Evolutionary conservation across 2,888 invertebrate species (phyloP).

Genomic region (Athrips mouffetella): DNA sequence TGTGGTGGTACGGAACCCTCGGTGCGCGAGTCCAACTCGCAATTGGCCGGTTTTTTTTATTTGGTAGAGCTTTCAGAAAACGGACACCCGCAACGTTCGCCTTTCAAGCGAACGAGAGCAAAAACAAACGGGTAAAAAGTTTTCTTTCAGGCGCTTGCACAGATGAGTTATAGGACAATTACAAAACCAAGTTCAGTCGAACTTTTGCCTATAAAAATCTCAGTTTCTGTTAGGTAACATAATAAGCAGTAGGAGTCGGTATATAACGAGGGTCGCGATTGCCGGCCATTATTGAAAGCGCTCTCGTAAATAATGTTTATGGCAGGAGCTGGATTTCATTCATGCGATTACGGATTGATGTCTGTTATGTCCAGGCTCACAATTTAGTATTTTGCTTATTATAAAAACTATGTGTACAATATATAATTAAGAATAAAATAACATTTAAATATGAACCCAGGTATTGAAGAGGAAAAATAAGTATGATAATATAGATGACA

Average conservation of each 20-base stretch:
- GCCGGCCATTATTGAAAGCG: conserved; percentile 42
- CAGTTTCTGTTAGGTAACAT: background rate
- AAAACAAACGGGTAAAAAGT: background rate
- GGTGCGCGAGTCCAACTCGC: too few relatives aligned
- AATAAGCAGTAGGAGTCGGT: conserved; percentile 23
- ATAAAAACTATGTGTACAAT: conserved; percentile 44
- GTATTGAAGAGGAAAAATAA: too few relatives aligned
- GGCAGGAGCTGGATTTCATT: conserved; percentile 37
- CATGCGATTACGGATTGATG: conserved; percentile 5
- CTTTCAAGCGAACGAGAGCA: background rate
- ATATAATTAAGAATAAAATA: too few relatives aligned
- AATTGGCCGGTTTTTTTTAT: too few relatives aligned
- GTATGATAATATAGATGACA: too few relatives aligned
- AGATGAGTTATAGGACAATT: background rate
- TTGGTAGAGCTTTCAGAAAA: background rate
- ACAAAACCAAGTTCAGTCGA: background rate
- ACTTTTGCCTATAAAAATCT: background rate
- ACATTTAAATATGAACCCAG: too few relatives aligned
- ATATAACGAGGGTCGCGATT: conserved; percentile 30
- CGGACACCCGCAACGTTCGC: background rate
- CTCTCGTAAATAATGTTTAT: conserved; percentile 48
- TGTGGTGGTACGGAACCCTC: too few relatives aligned
- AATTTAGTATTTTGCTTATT: conserved; percentile 13
- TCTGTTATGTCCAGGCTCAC: conserved; percentile 5
- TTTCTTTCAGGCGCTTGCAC: background rate